phyloP scores from a whole-genome alignment of 2,797 vertebrate genomes.

The Microchirus variegatus region DNA sequence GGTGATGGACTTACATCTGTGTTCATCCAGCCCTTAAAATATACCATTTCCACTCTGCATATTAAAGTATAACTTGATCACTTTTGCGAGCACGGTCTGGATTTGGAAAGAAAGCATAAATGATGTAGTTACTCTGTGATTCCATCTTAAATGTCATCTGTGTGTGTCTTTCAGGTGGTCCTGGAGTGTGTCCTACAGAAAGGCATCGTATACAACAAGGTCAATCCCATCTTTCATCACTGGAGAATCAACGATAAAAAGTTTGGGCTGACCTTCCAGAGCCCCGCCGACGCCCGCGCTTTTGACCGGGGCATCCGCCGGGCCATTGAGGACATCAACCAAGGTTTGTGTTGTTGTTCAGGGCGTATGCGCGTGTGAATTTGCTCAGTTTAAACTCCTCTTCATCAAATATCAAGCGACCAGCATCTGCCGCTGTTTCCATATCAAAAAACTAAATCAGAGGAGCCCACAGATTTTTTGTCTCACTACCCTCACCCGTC shows the following conservation, averaged over 20 bases:
- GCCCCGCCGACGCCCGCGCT: conserved; percentile 95
- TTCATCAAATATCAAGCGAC: conserved; percentile 32
- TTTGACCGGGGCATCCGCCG: conserved; percentile 96
- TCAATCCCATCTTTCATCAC: conserved; percentile 99
- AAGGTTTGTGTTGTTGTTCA: conserved; percentile 81
- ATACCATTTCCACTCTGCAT: conserved; percentile 21
- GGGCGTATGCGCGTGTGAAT: conserved; percentile 4
- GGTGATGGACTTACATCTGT: conserved; percentile 38
- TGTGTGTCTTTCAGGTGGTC: conserved; percentile 86
- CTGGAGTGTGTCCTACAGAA: conserved; percentile 96
- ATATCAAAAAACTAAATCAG: conserved; percentile 43
- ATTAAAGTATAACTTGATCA: not conserved
- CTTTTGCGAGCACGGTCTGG: not conserved
- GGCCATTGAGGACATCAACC: conserved; percentile 94
- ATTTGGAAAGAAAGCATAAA: not conserved
- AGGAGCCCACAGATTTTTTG: conserved; percentile 21
- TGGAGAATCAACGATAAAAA: conserved; percentile 99
- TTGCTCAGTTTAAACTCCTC: conserved; percentile 15
- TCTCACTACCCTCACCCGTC: conserved; percentile 9
- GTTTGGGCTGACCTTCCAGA: conserved; percentile 98
- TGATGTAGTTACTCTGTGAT: not conserved
- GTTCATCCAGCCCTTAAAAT: conserved; percentile 25
- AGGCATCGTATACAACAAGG: conserved; percentile 97
- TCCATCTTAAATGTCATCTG: not conserved
- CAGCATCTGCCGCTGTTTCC: conserved; percentile 38